Base-by-base conservation (phyloP, 2,113 vertebrate genomes). In the Gobius niger region DNA sequence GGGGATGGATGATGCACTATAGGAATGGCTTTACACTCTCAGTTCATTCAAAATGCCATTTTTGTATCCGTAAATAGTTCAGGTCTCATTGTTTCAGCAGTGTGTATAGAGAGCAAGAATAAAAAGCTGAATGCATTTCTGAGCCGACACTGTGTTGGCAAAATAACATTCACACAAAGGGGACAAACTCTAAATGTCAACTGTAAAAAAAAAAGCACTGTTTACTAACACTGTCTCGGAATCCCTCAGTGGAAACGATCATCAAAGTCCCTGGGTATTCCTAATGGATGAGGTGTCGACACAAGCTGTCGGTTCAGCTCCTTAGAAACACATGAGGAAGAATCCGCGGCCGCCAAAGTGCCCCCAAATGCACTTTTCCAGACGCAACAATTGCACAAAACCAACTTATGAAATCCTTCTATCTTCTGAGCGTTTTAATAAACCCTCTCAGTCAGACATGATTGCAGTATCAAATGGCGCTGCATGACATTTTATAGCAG, bases 401-500 rank as follows among this genome's bases (percentile, higher is more conserved):
- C 10, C 34, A 9, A 40, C n/a, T 44, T 49, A 52, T 47, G 34
- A 44, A 19, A 63, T 47, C 61, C 10, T 16, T 47, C 44, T 63
- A 9, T 47, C 34, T 19, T 60, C 34, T 12, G 7, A 4, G 15
- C 44, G 18, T 52, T 13, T 63, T 59, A 24, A 34, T 54, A 60
- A 7, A 70, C 63, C 41, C 63, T 14, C 10, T 72, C 51, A 6
- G 2, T 14, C 42, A 52, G 47, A 76, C 63, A 66, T 24, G 18
- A 51, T 64, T 68, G 1, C n/a, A 14, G 47, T 47, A 42, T 83
- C 44, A 16, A 19, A 46, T 77, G 60, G 50, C 47, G 34, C 12
- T 11, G n/a, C 50, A 6, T 51, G 64, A 65, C 50, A 18, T 72
- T 81, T 72, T 24, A 72, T 10, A 46, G 42, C 40, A 50, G 7